Base-by-base conservation (phyloP, 2,113 vertebrate species). In the Boulengeromyrus knoepffleri region DNA sequence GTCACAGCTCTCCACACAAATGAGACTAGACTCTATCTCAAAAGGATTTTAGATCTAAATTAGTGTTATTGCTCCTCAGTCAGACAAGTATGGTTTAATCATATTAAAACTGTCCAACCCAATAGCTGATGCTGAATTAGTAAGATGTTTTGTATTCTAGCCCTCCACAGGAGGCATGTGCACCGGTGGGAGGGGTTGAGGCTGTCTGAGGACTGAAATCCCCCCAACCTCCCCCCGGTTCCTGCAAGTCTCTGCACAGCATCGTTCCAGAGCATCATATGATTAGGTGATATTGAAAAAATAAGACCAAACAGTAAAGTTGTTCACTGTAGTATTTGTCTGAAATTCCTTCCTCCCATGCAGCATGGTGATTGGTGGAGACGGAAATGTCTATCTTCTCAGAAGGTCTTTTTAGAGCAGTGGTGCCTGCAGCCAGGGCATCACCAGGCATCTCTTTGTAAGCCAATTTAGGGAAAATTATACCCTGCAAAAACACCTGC, bases 351-450 rank as follows among this genome's bases (percentile, higher is more conserved):
- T 15, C 36, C 74, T 39, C 1, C 36, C 17, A 80, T 42, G 17
- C 74, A 39, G 74, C 13, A 42, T 42, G 36, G 74, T 17, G 36
- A 80, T 36, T 42, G 31, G 83, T 24, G 42, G 15, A 10, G 45
- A 47, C 2, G 45, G 3, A 9, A 45, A 89, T 19, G n/a, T 46
- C 10, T 49, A 58, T 47, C 83, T 17, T 74, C n/a, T 94, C 91
- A n/a, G 17, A 86, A 97, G 97, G 93, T 97, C 97, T 62, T 97
- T 95, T 91, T 0, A 97, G 97, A 1, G 96, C 96, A 80, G 97
- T 96, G 90, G 97, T 97, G 53, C 97, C 97, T 1, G 97, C 97
- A 31, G 96, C 97, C 90, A 97, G 93, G 1, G 96, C 96, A 0
- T 97, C 97, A 0, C 97, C 97, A 0, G 97, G 95, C 70, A 97